Conservation (phyloP, 35 echinoderm and acorn worm species). For the Heliocidaris erythrogramma region DNA sequence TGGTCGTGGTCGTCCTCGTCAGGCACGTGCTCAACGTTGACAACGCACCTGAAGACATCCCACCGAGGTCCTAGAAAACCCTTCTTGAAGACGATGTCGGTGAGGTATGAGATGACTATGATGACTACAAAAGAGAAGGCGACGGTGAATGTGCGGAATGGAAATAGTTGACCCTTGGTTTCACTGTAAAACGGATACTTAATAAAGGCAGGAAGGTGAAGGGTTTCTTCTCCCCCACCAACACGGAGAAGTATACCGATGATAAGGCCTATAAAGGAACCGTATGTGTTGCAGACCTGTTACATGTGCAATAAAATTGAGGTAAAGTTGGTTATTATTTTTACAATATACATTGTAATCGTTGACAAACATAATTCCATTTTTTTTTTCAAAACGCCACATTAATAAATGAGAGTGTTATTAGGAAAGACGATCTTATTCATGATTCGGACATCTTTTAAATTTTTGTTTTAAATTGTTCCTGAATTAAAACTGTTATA, state of each 20-base stretch:
- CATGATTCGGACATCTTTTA: too few species aligned
- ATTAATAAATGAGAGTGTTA: too few species aligned
- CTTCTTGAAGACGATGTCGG: constrained; percentile 67
- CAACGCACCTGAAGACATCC: constrained; percentile 73
- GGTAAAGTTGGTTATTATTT: not conserved
- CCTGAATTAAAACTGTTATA: too few species aligned
- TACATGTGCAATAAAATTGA: not conserved
- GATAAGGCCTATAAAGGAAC: constrained; percentile 74
- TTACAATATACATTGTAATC: not conserved
- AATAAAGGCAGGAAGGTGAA: constrained; percentile 66
- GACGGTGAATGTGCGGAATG: constrained; percentile 86
- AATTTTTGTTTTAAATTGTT: too few species aligned
- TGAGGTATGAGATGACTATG: constrained; percentile 67
- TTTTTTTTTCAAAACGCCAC: too few species aligned
- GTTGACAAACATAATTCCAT: too few species aligned
- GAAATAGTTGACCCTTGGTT: constrained; percentile 61
- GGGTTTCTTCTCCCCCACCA: constrained; percentile 66
- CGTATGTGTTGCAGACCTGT: constrained; percentile 79
- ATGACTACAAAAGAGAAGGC: constrained; percentile 67
- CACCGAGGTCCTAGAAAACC: constrained; percentile 41
- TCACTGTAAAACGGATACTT: constrained; percentile 74
- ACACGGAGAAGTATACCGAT: constrained; percentile 75
- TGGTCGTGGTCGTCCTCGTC: not conserved
- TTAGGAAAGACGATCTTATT: too few species aligned
- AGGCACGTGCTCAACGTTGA: constrained; percentile 21